Conservation (phyloP, 2,797 vertebrate species). For the Cossypha niveicapilla region DNA sequence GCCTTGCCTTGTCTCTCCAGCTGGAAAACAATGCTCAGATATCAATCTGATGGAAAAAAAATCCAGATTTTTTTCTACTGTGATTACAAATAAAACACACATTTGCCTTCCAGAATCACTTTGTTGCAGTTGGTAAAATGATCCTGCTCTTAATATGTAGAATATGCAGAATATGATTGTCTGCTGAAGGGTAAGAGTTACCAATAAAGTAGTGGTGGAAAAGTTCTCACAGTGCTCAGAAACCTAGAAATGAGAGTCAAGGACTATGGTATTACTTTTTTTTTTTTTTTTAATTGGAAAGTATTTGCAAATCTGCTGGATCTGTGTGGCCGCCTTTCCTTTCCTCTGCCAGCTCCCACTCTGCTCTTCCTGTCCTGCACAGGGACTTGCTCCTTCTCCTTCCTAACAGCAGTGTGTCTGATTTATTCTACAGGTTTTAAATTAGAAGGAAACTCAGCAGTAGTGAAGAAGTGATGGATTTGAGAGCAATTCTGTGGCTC, state of each 20-base stretch:
- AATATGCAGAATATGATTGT: neutral
- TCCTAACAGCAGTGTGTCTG: neutral
- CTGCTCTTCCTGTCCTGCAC: neutral
- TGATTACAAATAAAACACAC: neutral
- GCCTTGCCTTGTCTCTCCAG: rapidly evolving
- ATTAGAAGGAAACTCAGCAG: slow-evolving; percentile 27
- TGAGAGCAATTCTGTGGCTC: neutral
- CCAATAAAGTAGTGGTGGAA: neutral
- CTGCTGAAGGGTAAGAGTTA: neutral
- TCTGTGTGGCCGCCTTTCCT: neutral
- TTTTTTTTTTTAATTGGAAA: neutral
- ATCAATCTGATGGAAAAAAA: neutral
- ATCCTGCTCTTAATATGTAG: rapidly evolving
- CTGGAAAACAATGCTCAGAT: neutral
- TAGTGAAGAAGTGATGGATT: neutral
- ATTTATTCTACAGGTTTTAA: slow-evolving; percentile 18
- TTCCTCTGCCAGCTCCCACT: neutral
- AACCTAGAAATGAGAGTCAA: neutral
- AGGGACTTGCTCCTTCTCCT: neutral
- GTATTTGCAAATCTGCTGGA: neutral
- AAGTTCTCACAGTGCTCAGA: neutral
- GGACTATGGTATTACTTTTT: neutral
- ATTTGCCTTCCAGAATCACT: neutral
- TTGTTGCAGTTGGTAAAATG: neutral
- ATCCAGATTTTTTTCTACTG: neutral